Percentiles rank a stretch among this genome's conserved stretches.
phyloP scores from a whole-genome alignment of 1,140 invertebrate genomes.

The Bombus ignitus region DNA sequence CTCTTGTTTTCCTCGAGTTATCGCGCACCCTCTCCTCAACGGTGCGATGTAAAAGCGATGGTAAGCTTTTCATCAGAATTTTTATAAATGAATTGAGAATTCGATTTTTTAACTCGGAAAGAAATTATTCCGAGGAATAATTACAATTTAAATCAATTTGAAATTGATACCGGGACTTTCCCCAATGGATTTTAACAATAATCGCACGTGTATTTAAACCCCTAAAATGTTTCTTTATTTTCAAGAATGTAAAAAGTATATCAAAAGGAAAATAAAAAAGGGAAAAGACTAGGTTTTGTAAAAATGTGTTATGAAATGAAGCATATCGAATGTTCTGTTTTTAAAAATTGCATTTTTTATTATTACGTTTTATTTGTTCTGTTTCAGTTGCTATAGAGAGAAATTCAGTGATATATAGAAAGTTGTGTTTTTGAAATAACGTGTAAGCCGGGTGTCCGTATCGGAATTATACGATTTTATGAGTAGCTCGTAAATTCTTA shows the following conservation, averaged over 20 bases:
- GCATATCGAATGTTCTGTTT: not conserved
- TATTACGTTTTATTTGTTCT: not conserved
- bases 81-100: not conserved
- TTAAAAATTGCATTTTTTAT: not conserved
- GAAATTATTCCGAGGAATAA: too few relatives aligned
- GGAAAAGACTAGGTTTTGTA: too few relatives aligned
- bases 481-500: not conserved
- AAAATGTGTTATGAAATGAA: not conserved
- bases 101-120: not conserved
- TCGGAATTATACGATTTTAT: not conserved
- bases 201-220: too few relatives aligned
- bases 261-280: too few relatives aligned
- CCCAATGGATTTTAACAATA: too few relatives aligned
- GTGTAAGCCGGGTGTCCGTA: not conserved
- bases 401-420: too few relatives aligned
- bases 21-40: not conserved
- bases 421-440: not conserved
- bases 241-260: too few relatives aligned
- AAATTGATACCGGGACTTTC: too few relatives aligned
- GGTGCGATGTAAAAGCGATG: not conserved
- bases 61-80: too few relatives aligned
- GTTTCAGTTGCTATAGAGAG: not conserved
- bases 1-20: not conserved
- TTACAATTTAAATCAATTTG: too few relatives aligned
- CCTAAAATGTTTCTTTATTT: too few relatives aligned